phyloP scores from a whole-genome alignment of 2,888 invertebrate species.

The Epinotia ramella region DNA sequence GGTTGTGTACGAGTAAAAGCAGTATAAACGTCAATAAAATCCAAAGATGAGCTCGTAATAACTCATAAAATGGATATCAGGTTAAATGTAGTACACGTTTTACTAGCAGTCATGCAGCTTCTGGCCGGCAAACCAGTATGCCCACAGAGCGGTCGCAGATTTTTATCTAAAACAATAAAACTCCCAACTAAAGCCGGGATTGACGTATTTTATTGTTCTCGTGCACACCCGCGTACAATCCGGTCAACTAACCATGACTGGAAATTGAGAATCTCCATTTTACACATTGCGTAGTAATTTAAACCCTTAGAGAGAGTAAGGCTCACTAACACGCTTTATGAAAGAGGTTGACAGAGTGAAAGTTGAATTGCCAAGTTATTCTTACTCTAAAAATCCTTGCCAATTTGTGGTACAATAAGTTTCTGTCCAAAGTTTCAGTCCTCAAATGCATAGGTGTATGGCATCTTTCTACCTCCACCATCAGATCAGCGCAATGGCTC shows the following conservation, averaged over 20 bases:
- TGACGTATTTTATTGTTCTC: conserved; percentile 27
- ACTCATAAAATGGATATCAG: neutral
- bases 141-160: conserved; percentile 41
- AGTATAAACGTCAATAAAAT: neutral
- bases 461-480: too few species aligned
- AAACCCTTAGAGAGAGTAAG: neutral
- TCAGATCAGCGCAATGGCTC: too few species aligned
- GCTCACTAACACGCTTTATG: neutral
- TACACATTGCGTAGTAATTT: neutral
- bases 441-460: too few species aligned
- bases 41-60: conserved; percentile 6
- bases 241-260: neutral
- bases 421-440: too few species aligned
- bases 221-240: conserved; percentile 19
- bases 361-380: neutral
- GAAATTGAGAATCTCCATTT: conserved; percentile 4
- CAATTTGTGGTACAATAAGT: too few species aligned
- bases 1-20: neutral
- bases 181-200: conserved; percentile 31
- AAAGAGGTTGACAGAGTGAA: neutral
- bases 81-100: neutral
- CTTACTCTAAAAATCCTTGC: neutral
- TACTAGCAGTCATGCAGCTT: conserved; percentile 21
- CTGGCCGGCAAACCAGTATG: conserved; percentile 45
- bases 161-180: conserved; percentile 51